Percentiles rank a stretch among this genome's conserved stretches.
phyloP scores from a whole-genome alignment of 2,888 invertebrate genomes.

The Dasypogon diadema region DNA sequence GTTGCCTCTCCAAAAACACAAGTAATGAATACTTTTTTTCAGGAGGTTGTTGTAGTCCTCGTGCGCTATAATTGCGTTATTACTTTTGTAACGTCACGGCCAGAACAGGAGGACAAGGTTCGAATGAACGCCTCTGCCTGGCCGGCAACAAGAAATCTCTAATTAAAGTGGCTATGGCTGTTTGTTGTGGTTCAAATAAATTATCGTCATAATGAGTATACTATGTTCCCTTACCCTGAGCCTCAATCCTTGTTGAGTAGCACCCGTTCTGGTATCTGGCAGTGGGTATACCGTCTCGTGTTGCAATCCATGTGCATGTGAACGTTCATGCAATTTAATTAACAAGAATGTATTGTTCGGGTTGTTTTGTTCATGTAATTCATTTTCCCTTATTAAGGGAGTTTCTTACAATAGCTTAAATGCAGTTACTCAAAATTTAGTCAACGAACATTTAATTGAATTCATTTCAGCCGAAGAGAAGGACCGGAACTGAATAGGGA shows the following conservation, averaged over 20 bases:
- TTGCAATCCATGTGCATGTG: slow-evolving; percentile 22
- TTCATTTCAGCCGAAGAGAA: slow-evolving; percentile 6
- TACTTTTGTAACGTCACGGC: slow-evolving; percentile 34
- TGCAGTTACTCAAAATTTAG: slow-evolving; percentile 38
- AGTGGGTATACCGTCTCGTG: background rate
- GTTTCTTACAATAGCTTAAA: slow-evolving; percentile 10
- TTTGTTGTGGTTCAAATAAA: slow-evolving; percentile 56
- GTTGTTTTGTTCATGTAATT: slow-evolving; percentile 23
- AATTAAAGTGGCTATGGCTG: slow-evolving; percentile 53
- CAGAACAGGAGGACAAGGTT: background rate
- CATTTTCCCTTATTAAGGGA: slow-evolving; percentile 28
- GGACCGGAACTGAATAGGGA: no score
- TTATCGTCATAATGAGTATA: slow-evolving; percentile 55
- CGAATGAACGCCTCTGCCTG: slow-evolving; percentile 9
- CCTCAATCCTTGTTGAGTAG: background rate
- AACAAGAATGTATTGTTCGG: slow-evolving; percentile 42
- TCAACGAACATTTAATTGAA: slow-evolving; percentile 41
- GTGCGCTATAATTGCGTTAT: slow-evolving; percentile 19
- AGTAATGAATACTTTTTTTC: slow-evolving; percentile 3
- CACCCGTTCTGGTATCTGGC: slow-evolving; percentile 18
- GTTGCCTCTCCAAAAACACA: background rate
- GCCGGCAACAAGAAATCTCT: slow-evolving; percentile 24
- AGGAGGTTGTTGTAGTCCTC: slow-evolving; percentile 3
- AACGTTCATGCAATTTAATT: slow-evolving; percentile 36
- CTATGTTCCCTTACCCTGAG: background rate